phyloP scores from a whole-genome alignment of 2,797 vertebrate genomes.

The Hylomyscus alleni region DNA sequence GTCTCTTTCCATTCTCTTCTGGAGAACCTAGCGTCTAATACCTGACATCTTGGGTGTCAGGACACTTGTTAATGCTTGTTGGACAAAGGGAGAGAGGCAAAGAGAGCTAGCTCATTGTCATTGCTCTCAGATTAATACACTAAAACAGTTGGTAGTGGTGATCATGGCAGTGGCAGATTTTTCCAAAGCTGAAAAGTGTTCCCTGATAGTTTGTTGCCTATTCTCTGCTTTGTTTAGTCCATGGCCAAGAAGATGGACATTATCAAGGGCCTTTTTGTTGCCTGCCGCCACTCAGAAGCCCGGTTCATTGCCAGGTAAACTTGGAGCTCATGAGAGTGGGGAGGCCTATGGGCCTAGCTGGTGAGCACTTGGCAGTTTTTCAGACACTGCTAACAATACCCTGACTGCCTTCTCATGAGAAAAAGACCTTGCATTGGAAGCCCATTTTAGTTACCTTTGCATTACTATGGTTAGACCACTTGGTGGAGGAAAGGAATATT shows the following conservation, averaged over 20 bases:
- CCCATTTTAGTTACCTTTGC: not conserved
- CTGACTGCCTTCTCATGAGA: not conserved
- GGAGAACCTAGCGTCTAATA: accelerated
- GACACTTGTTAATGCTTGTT: not conserved
- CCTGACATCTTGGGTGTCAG: not conserved
- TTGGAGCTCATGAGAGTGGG: not conserved
- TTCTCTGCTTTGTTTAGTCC: constrained; percentile 88
- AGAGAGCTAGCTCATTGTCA: not conserved
- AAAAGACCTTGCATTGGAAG: not conserved
- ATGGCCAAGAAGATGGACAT: constrained; percentile 97
- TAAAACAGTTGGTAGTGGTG: not conserved
- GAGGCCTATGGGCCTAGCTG: not conserved
- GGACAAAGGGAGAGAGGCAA: not conserved
- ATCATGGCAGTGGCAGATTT: too few species aligned
- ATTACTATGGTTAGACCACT: not conserved
- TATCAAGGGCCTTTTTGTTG: constrained; percentile 96
- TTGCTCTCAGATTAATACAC: not conserved
- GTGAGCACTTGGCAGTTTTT: accelerated
- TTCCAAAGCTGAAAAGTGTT: too few species aligned
- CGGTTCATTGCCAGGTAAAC: constrained; percentile 94
- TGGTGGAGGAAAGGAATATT: not conserved
- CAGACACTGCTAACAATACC: accelerated
- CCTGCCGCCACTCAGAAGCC: constrained; percentile 95
- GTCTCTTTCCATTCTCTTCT: not conserved
- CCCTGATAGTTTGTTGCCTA: not conserved